These are phyloP conservation scores for Hycleus cichorii DNA, from an alignment of 1,140 invertebrate species.

Conservation along the genomic window DNA sequence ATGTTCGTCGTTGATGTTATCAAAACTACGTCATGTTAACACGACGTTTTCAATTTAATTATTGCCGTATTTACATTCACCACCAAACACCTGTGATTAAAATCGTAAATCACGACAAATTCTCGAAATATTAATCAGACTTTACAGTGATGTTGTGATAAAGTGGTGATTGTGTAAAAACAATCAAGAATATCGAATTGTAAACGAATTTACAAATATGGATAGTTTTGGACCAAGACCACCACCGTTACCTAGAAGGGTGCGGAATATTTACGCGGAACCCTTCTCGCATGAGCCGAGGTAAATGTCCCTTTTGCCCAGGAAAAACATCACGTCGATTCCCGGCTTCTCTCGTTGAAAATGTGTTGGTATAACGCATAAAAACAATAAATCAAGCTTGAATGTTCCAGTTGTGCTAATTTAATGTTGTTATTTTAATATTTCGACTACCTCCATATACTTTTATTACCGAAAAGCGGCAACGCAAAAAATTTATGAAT, in stretches of 20 bases:
- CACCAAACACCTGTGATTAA: conserved; percentile 4
- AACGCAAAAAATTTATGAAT: not conserved
- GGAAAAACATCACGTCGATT: not conserved
- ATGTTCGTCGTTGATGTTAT: conserved; percentile 17
- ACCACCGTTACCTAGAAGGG: conserved; percentile 46
- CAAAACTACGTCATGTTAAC: conserved; percentile 27
- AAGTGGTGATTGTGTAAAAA: conserved; percentile 3
- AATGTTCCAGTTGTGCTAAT: not conserved
- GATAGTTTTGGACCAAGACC: conserved; percentile 48
- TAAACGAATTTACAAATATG: conserved; percentile 33
- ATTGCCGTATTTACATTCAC: conserved; percentile 23
- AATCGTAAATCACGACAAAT: not conserved
- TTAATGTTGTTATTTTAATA: not conserved
- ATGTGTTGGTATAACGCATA: not conserved
- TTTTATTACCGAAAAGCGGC: not conserved
- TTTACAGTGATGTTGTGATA: conserved; percentile 6
- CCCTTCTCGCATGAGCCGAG: conserved; percentile 48
- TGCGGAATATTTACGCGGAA: conserved; percentile 50
- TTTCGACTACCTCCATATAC: not conserved
- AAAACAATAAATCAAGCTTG: not conserved
- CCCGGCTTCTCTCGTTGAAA: no score
- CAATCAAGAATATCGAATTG: not conserved
- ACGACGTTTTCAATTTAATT: conserved; percentile 27
- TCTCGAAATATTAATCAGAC: not conserved
- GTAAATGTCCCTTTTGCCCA: conserved; percentile 23